These are phyloP conservation scores for Eumaeus atala DNA, from an alignment of 1,140 invertebrate species.

Conservation along the genomic window DNA sequence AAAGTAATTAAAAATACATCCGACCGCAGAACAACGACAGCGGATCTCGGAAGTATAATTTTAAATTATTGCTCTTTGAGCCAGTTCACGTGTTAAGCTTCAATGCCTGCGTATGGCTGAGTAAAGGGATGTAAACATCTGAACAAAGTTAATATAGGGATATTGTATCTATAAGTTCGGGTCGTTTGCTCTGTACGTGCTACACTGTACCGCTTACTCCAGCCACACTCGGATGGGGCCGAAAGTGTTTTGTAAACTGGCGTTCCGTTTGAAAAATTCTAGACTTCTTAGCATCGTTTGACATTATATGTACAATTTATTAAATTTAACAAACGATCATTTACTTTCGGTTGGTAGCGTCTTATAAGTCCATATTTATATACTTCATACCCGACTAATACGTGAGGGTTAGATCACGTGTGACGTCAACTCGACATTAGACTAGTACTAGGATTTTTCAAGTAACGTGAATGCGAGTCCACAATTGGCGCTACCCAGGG, in stretches of 20 bases:
- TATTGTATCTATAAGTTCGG: slow-evolving; percentile 9
- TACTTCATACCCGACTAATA: neutral
- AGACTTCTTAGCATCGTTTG: neutral
- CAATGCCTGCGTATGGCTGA: neutral
- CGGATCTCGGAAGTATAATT: neutral
- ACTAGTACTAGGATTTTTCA: slow-evolving; percentile 22
- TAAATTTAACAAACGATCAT: neutral
- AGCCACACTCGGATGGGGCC: neutral
- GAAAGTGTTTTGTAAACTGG: slow-evolving; percentile 6
- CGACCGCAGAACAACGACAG: neutral
- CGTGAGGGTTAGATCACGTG: slow-evolving; percentile 8
- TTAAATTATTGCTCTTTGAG: neutral
- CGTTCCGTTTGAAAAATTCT: slow-evolving; percentile 9
- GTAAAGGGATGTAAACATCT: neutral
- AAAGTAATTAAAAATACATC: neutral
- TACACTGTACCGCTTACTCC: neutral
- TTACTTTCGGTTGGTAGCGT: too few relatives aligned
- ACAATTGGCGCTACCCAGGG: slow-evolving; percentile 69
- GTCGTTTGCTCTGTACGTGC: too few relatives aligned
- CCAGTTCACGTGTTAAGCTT: neutral
- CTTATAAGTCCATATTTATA: neutral
- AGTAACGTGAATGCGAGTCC: slow-evolving; percentile 54
- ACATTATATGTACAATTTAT: neutral
- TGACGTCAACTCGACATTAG: slow-evolving; percentile 12
- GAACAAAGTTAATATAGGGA: neutral